Evolutionary conservation across 2,113 vertebrate species (phyloP).

Genomic region (Chloropsis hardwickii): DNA sequence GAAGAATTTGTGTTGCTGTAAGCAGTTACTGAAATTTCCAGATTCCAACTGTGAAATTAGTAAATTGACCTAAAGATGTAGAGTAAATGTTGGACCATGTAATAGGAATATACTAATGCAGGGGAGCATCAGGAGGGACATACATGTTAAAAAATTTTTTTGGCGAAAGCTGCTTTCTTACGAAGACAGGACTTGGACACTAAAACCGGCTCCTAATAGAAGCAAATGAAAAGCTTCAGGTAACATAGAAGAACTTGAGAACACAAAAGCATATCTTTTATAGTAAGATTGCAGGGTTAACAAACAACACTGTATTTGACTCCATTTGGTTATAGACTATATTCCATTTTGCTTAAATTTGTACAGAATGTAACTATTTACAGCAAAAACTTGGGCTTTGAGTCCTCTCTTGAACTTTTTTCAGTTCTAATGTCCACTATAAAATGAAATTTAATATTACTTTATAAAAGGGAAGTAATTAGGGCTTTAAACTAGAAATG

Average conservation of each 20-base stretch:
- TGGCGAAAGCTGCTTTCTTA: background rate
- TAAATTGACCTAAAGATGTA: background rate
- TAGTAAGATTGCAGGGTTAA: background rate
- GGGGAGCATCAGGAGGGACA: background rate
- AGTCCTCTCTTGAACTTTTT: background rate
- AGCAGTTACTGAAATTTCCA: background rate
- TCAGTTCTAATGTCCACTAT: background rate
- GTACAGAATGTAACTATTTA: background rate
- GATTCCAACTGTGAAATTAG: background rate
- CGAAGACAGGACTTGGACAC: background rate
- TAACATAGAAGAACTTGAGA: background rate
- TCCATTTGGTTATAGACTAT: background rate
- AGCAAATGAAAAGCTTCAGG: background rate
- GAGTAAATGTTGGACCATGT: background rate
- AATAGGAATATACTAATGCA: background rate
- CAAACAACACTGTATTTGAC: background rate
- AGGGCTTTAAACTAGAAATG: background rate
- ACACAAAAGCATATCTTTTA: background rate
- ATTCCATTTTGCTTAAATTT: background rate
- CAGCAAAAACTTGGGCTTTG: background rate
- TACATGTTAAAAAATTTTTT: rapidly evolving
- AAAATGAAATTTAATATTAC: background rate
- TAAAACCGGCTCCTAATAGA: background rate
- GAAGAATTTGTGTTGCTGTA: background rate
- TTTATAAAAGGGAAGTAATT: background rate